These are phyloP conservation scores for Tragelaphus eurycerus DNA, from an alignment of 2,797 vertebrate species.

Conservation along the genomic window DNA sequence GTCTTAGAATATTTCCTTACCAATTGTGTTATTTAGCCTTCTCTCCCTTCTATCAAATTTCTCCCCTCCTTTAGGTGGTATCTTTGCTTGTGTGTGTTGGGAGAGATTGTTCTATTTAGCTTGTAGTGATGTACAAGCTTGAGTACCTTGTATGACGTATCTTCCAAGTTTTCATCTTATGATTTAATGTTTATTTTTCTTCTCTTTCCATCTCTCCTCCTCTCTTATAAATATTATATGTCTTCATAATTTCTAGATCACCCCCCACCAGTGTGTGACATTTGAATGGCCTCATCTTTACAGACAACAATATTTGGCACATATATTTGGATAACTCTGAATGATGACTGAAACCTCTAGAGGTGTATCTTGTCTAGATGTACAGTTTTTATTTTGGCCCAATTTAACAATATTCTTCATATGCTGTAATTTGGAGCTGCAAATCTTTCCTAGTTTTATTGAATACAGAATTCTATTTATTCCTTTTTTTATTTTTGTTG, in stretches of 20 bases:
- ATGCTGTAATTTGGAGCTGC: neutral
- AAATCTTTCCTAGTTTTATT: neutral
- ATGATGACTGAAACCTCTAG: neutral
- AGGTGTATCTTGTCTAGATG: neutral
- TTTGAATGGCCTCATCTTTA: neutral
- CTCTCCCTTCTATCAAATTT: neutral
- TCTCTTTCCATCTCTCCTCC: neutral
- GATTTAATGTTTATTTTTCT: neutral
- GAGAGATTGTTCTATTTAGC: neutral
- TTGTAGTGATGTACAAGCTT: neutral
- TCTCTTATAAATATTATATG: neutral
- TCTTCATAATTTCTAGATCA: neutral
- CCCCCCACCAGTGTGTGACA: neutral
- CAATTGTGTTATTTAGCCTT: neutral
- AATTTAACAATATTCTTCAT: neutral
- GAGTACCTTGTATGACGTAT: neutral
- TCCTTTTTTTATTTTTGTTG: neutral
- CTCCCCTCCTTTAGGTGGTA: neutral
- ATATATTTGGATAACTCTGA: neutral
- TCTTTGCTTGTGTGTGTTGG: neutral
- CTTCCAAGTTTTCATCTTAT: neutral
- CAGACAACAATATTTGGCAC: neutral
- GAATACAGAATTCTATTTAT: neutral
- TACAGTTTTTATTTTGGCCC: neutral
- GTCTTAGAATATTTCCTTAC: neutral